Conservation (phyloP, 2,888 invertebrate genomes). For the Belgica antarctica region DNA sequence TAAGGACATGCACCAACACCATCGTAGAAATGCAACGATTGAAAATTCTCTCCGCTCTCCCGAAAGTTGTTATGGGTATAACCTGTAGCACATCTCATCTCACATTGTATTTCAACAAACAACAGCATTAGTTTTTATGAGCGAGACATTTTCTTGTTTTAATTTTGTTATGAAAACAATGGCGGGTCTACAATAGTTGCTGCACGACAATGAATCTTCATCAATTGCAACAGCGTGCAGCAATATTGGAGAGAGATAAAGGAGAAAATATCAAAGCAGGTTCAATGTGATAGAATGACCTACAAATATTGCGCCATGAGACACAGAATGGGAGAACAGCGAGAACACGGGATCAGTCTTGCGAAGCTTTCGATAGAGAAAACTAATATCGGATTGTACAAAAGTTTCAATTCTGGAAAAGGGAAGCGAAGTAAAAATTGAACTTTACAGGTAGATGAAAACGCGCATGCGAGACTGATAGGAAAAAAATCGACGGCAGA, state of each 20-base stretch:
- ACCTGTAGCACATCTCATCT: conserved; percentile 42
- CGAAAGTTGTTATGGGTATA: too few species aligned
- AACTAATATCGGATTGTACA: neutral
- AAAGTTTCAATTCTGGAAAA: neutral
- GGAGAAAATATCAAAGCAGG: neutral
- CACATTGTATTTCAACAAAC: too few species aligned
- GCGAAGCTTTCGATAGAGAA: neutral
- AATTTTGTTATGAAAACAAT: too few species aligned
- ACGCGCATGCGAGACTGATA: conserved; percentile 28
- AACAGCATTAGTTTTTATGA: too few species aligned
- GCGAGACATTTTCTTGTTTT: too few species aligned
- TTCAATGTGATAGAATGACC: conserved; percentile 36
- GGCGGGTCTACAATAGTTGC: too few species aligned
- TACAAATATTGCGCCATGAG: neutral
- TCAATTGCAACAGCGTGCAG: neutral
- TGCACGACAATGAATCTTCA: neutral
- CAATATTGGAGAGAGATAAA: neutral
- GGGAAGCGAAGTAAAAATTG: neutral
- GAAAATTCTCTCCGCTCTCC: neutral
- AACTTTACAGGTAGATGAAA: neutral
- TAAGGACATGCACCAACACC: neutral
- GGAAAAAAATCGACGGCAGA: neutral
- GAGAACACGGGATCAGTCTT: neutral
- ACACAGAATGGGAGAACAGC: neutral
- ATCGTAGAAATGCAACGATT: neutral